Evolutionary conservation across 2,888 invertebrate genomes (phyloP).

Genomic region (Cheilosia vernalis): DNA sequence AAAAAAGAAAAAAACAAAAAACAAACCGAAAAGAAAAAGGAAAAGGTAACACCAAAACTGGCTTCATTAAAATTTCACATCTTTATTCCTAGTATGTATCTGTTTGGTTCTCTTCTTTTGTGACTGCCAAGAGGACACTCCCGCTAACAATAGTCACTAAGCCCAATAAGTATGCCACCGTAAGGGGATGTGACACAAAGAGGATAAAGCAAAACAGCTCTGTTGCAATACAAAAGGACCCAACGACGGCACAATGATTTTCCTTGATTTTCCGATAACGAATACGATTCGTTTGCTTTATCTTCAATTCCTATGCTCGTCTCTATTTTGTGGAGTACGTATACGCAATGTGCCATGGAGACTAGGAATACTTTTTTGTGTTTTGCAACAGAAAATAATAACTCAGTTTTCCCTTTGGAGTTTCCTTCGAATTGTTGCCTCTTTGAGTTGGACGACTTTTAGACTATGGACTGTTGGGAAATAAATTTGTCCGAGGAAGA

Average conservation of each 20-base stretch:
- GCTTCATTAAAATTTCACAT: conserved; percentile 71
- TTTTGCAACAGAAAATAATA: too few relatives aligned
- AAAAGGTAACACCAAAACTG: conserved; percentile 43
- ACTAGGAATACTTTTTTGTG: not conserved
- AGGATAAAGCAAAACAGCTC: conserved; percentile 33
- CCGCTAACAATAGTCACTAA: conserved; percentile 41
- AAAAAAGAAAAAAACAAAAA: not conserved
- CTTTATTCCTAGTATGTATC: conserved; percentile 64
- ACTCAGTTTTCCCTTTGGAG: too few relatives aligned
- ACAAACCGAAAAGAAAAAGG: conserved; percentile 7
- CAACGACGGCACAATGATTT: conserved; percentile 56
- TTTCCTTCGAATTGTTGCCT: too few relatives aligned
- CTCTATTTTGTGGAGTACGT: not conserved
- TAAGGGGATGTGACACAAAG: not conserved
- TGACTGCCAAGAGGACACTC: conserved; percentile 31
- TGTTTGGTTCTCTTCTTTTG: conserved; percentile 29
- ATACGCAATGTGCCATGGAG: not conserved
- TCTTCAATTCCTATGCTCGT: conserved; percentile 16
- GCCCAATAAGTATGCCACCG: conserved; percentile 23
- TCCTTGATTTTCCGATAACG: conserved; percentile 62
- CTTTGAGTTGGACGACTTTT: too few relatives aligned
- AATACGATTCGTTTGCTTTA: conserved; percentile 51
- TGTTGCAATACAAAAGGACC: conserved; percentile 38
- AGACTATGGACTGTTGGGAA: too few relatives aligned
- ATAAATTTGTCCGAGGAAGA: too few relatives aligned